Evolutionary conservation across 2,888 invertebrate genomes (phyloP).

Genomic region (Trachelus troglodyta): DNA sequence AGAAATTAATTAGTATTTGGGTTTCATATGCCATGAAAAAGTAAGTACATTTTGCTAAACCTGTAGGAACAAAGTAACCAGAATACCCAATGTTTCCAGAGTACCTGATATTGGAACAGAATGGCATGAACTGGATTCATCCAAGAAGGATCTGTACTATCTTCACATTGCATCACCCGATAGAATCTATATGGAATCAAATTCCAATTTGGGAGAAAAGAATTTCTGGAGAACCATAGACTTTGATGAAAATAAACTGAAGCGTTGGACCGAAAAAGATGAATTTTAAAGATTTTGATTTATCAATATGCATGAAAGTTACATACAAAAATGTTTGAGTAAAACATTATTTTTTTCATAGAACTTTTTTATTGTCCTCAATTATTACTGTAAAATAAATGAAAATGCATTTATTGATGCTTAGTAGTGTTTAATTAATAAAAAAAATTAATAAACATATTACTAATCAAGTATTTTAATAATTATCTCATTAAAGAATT

Average conservation of each 20-base stretch:
- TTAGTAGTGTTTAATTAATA: neutral
- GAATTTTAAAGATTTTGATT: slow-evolving; percentile 42
- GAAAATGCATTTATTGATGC: neutral
- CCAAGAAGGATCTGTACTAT: slow-evolving; percentile 66
- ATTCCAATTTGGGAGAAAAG: slow-evolving; percentile 69
- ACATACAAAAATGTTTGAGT: neutral
- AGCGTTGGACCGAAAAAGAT: slow-evolving; percentile 56
- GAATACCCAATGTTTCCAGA: neutral
- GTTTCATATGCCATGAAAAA: slow-evolving; percentile 72
- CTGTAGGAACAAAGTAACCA: neutral
- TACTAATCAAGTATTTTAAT: neutral
- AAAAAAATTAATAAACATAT: neutral
- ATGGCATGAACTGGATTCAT: slow-evolving; percentile 69
- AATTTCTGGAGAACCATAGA: slow-evolving; percentile 74
- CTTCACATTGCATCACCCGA: slow-evolving; percentile 69
- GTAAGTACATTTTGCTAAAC: slow-evolving; percentile 60
- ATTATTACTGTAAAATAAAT: neutral
- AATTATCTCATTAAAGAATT: neutral
- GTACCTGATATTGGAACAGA: slow-evolving; percentile 24
- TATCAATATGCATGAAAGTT: neutral
- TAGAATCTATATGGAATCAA: slow-evolving; percentile 65
- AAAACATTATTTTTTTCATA: neutral
- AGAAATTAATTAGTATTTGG: slow-evolving; percentile 70
- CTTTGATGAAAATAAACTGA: slow-evolving; percentile 72
- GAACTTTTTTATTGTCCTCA: neutral